Percentiles rank a stretch among this genome's conserved stretches.
Conservation (phyloP, 1,140 invertebrate genomes). For the Nylanderia fulva region DNA sequence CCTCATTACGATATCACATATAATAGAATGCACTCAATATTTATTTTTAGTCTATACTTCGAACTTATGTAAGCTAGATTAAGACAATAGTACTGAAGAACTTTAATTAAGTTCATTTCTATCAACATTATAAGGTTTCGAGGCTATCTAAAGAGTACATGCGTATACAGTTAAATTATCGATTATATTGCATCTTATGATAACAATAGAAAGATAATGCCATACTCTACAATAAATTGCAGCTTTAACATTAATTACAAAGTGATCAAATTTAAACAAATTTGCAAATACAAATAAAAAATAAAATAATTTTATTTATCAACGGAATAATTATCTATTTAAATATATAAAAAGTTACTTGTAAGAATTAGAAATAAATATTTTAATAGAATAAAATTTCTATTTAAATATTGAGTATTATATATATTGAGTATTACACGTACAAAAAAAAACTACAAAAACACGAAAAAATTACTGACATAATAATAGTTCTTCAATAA, state of each 20-base stretch:
- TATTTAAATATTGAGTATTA: too few relatives aligned
- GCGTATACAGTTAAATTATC: background rate
- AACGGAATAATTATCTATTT: background rate
- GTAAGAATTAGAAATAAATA: background rate
- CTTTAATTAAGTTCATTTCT: background rate
- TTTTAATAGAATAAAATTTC: background rate
- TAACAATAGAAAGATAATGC: background rate
- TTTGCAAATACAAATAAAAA: background rate
- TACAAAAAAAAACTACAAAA: too few relatives aligned
- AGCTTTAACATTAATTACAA: background rate
- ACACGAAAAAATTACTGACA: too few relatives aligned
- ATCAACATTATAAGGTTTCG: too few relatives aligned
- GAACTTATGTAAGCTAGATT: background rate
- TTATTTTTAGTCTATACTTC: background rate
- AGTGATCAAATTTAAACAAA: background rate
- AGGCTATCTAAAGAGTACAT: background rate
- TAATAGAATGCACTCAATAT: background rate
- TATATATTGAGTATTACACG: too few relatives aligned
- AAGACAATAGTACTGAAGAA: background rate
- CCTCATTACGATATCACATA: background rate
- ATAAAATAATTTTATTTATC: background rate
- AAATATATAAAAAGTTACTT: background rate
- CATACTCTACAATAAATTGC: background rate
- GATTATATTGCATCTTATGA: background rate
- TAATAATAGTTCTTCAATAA: too few relatives aligned